Base-by-base conservation (phyloP, 2,797 vertebrate species). In the Apodemus agrarius region DNA sequence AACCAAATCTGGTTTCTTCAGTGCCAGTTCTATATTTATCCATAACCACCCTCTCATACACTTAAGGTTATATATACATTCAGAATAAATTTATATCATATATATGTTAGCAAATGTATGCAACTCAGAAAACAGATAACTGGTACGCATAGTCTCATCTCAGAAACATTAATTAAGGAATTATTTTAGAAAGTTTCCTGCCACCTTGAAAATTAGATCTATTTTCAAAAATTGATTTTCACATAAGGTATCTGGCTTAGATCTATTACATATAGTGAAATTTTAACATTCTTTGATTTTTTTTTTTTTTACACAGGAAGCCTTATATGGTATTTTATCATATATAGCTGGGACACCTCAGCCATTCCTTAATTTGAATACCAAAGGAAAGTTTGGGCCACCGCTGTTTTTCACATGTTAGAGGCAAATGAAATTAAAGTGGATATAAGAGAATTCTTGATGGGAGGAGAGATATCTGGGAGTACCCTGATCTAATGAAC, bases 221-320 rank as follows among this genome's bases (percentile, higher is more conserved):
- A 67, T 92, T 94, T 93, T 92, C 43, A 89, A 96, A 93, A 89
- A 83, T 6, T 61, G 75, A 92, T 93, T 93, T 83, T 81, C 6
- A 81, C 16, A 13, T 65, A 93, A 74, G 17, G 52, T 87, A 78
- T 65, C 83, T 94, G 86, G 72, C 29, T 90, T 2, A 46, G 22
- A 89, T 54, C 82, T 92, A 83, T 93, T 80, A 83, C 13, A 34
- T 21, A 69, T 16, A 57, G 57, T 61, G 76, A 86, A 40, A 49
- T 76, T 72, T 92, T 90, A 91, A 67, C n/a, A 37, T 63, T 81
- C 26, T 43, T 78, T 13, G 80, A 17, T 65, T 65, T 19, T 83
- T 65, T 65, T 19, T 83, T 65, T 79, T 93, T n/a, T 22, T 43
- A 11, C 16, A 69, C 29, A 94, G 72, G 52, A 65, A 61, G 26